Evolutionary conservation across 1,140 invertebrate species (phyloP), one percentile per base, ranked within the genome.

Genomic region (Listronotus oregonensis): DNA sequence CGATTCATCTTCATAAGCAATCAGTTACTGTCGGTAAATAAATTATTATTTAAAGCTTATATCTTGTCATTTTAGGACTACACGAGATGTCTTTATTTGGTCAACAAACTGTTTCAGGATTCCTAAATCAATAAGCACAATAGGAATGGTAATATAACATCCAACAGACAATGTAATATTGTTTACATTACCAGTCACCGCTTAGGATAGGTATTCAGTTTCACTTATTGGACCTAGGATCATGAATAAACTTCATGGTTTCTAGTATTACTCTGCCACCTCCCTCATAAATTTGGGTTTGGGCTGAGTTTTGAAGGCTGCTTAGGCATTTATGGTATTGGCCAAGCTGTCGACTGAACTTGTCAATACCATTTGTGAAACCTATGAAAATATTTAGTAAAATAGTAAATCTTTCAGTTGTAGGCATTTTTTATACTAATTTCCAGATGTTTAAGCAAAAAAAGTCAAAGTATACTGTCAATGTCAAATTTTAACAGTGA

Each of bases 321-420:
- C 43, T 10, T 31, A 37, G 4, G 42, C 32, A 14, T 57, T 21
- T 31, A 56, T 47, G 62, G 62, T 64, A 64, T 64, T 64, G 62
- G 52, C 44, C 43, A 64, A 64, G 62, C 62, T 47, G 62, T 64
- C 54, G 54, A 64, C 62, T 56, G 42, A 64, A 64, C 62, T 64
- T 64, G 62, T 64, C 62, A 64, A 64, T 64, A 64, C 62, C 62
- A 64, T 18, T 50, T 39, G 10, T 27, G 60, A 46, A 40, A 64
- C 62, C 62, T 64, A 64, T 64, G 55, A 43, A 57, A 64, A 59
- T 63, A 55, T 44, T 58, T n/a, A 42, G 3, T 42, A 64, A 27
- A 51, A 64, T 49, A 58, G 54, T n/a, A 64, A 21, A 44, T 15
- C 10, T 11, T 55, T n/a, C 2, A 27, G 14, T 15, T 27, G 34